Conservation (phyloP, 2,888 invertebrate genomes). For the Dasysyrphus albostriatus region DNA sequence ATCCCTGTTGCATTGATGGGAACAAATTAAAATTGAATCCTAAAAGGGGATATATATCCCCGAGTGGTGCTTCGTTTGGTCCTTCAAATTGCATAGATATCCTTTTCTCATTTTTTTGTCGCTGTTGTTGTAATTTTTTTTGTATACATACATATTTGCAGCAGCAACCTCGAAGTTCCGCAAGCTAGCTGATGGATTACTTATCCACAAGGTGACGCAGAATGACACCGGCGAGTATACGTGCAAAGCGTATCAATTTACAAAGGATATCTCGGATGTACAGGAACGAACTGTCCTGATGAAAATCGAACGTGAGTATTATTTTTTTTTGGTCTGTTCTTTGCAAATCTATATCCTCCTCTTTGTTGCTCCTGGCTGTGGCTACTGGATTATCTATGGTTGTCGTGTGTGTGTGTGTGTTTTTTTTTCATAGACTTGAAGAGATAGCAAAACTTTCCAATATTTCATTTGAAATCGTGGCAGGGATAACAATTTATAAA, state of each 20-base stretch:
- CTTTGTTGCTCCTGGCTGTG: conserved; percentile 17
- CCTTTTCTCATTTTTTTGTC: conserved; percentile 13
- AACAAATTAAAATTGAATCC: conserved; percentile 68
- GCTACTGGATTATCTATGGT: not conserved
- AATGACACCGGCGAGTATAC: conserved; percentile 86
- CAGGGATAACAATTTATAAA: conserved; percentile 3
- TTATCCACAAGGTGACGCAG: conserved; percentile 85
- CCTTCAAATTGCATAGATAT: conserved; percentile 15
- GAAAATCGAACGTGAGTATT: conserved; percentile 86
- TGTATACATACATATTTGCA: conserved; percentile 58
- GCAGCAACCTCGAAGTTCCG: conserved; percentile 83
- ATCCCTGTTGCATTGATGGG: conserved; percentile 48
- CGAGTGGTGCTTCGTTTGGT: conserved; percentile 26
- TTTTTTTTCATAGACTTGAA: conserved; percentile 5
- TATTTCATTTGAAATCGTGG: conserved; percentile 34
- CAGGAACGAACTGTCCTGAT: conserved; percentile 85
- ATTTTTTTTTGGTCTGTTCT: conserved; percentile 62
- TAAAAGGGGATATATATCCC: conserved; percentile 22
- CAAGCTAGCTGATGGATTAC: conserved; percentile 85
- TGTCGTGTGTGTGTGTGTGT: not conserved
- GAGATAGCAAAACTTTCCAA: conserved; percentile 40
- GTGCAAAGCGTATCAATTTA: conserved; percentile 86
- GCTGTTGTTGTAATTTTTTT: conserved; percentile 30
- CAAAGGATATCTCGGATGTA: conserved; percentile 85
- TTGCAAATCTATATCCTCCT: conserved; percentile 26